Base-by-base conservation (phyloP, 1,140 invertebrate genomes). In the Lucilia cuprina region DNA sequence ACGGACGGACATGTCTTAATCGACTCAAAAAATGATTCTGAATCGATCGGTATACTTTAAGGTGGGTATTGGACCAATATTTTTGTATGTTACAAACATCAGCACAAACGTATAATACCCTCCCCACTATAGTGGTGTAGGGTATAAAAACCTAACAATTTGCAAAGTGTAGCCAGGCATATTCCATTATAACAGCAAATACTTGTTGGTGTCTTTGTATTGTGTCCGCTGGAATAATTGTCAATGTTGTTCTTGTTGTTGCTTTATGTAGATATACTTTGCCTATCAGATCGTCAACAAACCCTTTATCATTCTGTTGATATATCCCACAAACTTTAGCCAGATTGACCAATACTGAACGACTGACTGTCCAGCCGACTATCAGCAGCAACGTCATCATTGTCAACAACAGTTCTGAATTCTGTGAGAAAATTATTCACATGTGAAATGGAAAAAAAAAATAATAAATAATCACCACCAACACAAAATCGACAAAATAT, bases 401-500 rank as follows among this genome's bases (percentile, higher is more conserved):
- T 17, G n/a, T 21, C 19, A 25, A 10, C 65, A 70, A 21, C 17
- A 25, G 25, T 70, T 70, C 21, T 21, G 65, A 21, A 70, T 70
- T 25, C 21, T 70, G 19, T 70, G 65, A 70, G 65, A 70, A 70
- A 70, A 12, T 70, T 70, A 70, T 70, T 70, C 65, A 70, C 19
- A 70, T 70, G 65, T 70, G 65, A 70, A 70, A 70, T 70, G 65
- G 65, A 70, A 70, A 70, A 70, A 70, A 21, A 17, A 14, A n/a
- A 41, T n/a, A n/a, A 30, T 30, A 12, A 21, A 70, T 70, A 70
- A 70, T 70, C 65, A 60, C n/a, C 55, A 60, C 14, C 55, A 60
- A 60, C 55, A 70, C n/a, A 70, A 70, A 70, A 60, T n/a, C 5
- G 55, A 60, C n/a, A 14, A 5, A 60, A 60, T 14, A 41, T 17